Percentiles rank a stretch among this genome's conserved stretches.
Evolutionary conservation across 2,888 invertebrate species (phyloP).

Genomic region (Mythimna pallens): DNA sequence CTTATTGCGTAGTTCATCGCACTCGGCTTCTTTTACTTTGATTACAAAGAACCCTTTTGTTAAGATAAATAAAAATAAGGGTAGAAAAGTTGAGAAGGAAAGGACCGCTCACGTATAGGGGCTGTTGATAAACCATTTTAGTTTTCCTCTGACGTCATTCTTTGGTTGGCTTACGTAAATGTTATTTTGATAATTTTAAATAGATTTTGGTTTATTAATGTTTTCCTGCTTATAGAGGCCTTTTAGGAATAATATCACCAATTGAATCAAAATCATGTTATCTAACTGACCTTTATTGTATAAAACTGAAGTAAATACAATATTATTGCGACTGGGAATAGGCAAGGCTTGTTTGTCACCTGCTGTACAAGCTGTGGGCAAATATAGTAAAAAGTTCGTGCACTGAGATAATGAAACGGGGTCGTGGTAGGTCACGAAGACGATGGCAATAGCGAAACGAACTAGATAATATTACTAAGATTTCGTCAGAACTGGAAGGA

Average conservation of each 20-base stretch:
- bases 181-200: background rate
- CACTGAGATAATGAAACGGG: background rate
- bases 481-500: background rate
- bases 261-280: too few relatives aligned
- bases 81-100: background rate
- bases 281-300: too few relatives aligned
- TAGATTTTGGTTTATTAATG: too few relatives aligned
- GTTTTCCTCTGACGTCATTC: background rate
- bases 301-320: too few relatives aligned
- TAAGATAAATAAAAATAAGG: conserved; percentile 3
- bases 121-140: background rate
- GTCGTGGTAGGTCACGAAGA: background rate
- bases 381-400: background rate
- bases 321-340: background rate
- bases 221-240: background rate
- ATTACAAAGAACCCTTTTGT: conserved; percentile 14
- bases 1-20: background rate
- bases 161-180: background rate
- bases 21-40: conserved; percentile 11
- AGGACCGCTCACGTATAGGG: background rate
- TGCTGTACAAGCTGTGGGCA: background rate
- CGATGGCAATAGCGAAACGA: background rate
- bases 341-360: background rate
- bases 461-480: background rate
- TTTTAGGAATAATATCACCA: background rate